phyloP scores from a whole-genome alignment of 2,888 invertebrate species.

The Dasypogon diadema region DNA sequence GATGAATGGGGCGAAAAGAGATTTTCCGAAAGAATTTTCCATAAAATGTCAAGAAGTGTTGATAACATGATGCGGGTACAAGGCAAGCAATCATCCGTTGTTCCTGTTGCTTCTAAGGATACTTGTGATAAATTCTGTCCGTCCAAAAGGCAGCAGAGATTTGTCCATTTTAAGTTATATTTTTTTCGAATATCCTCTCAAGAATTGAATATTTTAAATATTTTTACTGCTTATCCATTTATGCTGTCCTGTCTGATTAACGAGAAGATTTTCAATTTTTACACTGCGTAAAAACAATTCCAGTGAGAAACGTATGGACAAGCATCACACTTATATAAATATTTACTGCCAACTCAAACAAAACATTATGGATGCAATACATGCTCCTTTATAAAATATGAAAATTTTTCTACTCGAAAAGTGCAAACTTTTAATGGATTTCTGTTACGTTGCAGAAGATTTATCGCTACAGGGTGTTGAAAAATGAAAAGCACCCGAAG shows the following conservation, averaged over 20 bases:
- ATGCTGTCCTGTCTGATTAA: no score
- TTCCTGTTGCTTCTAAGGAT: slow-evolving; percentile 52
- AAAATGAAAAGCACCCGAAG: slow-evolving; percentile 40
- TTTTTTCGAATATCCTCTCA: not conserved
- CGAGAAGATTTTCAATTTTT: no score
- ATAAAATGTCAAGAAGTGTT: slow-evolving; percentile 53
- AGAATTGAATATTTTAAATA: not conserved
- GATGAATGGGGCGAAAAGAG: slow-evolving; percentile 53
- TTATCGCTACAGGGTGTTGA: slow-evolving; percentile 50
- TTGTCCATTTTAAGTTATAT: slow-evolving; percentile 24
- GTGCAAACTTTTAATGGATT: slow-evolving; percentile 53
- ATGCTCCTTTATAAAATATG: slow-evolving; percentile 34
- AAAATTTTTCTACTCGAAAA: slow-evolving; percentile 37
- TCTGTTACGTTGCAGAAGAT: slow-evolving; percentile 53
- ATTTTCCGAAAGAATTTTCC: slow-evolving; percentile 52
- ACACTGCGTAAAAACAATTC: not conserved
- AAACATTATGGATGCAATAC: slow-evolving; percentile 34
- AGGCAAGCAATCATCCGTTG: slow-evolving; percentile 51
- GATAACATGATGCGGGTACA: slow-evolving; percentile 48
- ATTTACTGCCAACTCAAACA: slow-evolving; percentile 44
- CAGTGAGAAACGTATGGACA: not conserved
- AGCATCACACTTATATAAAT: slow-evolving; percentile 16
- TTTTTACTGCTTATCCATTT: not conserved
- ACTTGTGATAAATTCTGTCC: slow-evolving; percentile 50
- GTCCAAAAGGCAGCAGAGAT: slow-evolving; percentile 34